Conservation (phyloP, 2,113 vertebrate genomes). For the Charina bottae region DNA sequence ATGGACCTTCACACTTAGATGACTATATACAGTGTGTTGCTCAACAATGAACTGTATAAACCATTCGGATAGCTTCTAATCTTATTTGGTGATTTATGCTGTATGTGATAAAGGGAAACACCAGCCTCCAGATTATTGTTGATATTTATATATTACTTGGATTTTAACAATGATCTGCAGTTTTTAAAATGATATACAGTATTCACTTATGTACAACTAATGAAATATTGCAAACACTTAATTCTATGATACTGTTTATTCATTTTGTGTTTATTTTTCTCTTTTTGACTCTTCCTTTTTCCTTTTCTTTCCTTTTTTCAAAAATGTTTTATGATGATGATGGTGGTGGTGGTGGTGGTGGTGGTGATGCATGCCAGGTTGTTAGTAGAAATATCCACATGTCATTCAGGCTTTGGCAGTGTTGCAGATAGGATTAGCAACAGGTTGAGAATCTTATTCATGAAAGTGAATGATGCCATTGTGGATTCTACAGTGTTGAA, state of each 20-base stretch:
- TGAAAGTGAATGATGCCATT: background rate
- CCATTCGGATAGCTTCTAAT: no score
- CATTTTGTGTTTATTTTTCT: background rate
- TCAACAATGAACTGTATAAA: background rate
- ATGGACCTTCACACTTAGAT: background rate
- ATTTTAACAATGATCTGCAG: background rate
- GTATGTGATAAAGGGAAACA: background rate
- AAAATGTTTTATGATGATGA: background rate
- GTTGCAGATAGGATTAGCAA: background rate
- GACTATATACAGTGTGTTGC: background rate
- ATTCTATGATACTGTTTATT: background rate
- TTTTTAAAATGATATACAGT: background rate
- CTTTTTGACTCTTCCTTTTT: background rate
- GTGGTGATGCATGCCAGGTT: background rate
- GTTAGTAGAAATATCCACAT: background rate
- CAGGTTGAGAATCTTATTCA: background rate
- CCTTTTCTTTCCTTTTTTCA: background rate
- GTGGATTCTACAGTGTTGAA: background rate
- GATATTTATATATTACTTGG: background rate
- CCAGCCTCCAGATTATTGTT: background rate
- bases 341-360: background rate
- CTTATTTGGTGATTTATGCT: no score
- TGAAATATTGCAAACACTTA: background rate
- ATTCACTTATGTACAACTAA: background rate
- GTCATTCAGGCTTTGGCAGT: background rate